Conservation (phyloP, 2,797 vertebrate species). For the Parotocinclus haroldoi region DNA sequence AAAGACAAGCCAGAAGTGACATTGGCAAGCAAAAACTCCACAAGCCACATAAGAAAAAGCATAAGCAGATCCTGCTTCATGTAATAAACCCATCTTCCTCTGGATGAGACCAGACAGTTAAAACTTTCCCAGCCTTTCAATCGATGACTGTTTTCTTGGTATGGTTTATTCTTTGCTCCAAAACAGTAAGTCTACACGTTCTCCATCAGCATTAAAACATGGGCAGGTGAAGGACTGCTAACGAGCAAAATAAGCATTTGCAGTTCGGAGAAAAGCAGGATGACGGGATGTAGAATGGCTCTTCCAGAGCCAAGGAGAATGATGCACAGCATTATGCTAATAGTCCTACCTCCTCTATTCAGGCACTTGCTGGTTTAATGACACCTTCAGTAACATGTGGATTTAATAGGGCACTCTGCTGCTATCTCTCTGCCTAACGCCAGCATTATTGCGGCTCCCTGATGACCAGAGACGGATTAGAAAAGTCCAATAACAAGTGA, state of each 20-base stretch:
- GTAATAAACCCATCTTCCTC: no score
- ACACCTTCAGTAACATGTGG: slow-evolving; percentile 39
- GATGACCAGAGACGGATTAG: slow-evolving; percentile 33
- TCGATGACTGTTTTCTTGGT: not conserved
- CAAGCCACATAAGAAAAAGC: no score
- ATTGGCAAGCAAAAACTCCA: no score
- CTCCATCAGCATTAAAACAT: slow-evolving; percentile 15
- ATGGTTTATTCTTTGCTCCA: slow-evolving; percentile 26
- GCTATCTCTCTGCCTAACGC: slow-evolving; percentile 11
- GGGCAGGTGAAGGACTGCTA: slow-evolving; percentile 52
- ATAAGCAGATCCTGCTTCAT: no score
- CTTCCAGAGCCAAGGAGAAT: slow-evolving; percentile 22
- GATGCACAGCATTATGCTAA: slow-evolving; percentile 27
- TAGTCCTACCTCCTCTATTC: slow-evolving; percentile 25
- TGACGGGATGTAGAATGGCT: slow-evolving; percentile 35
- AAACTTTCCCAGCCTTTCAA: not conserved
- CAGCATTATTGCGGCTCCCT: slow-evolving; percentile 22
- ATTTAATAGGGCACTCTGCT: slow-evolving; percentile 39
- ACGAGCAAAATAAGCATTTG: slow-evolving; percentile 41
- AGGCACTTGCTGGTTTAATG: slow-evolving; percentile 37
- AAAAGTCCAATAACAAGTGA: slow-evolving; percentile 12
- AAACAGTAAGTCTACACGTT: slow-evolving; percentile 9
- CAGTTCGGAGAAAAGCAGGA: slow-evolving; percentile 46
- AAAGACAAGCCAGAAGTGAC: no score
- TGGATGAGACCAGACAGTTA: no score